Percentiles rank a stretch among this genome's conserved stretches.
Evolutionary conservation across 2,888 invertebrate genomes (phyloP).

Genomic region (Steromphala cineraria): DNA sequence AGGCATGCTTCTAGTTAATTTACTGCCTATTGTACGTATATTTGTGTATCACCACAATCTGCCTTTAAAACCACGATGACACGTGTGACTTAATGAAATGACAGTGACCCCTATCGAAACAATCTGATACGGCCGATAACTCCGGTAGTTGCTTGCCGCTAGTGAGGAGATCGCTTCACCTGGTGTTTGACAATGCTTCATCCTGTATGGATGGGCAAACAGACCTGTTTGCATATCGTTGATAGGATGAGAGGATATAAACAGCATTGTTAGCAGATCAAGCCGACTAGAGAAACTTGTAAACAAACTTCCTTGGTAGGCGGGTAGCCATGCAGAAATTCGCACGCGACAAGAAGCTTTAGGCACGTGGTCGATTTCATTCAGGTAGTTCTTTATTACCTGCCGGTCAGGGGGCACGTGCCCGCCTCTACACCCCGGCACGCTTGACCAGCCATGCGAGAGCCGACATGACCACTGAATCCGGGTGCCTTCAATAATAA

Average conservation of each 20-base stretch:
- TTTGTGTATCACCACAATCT: background rate
- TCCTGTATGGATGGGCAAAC: background rate
- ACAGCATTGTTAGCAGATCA: background rate
- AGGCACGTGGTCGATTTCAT: background rate
- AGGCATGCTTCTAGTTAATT: background rate
- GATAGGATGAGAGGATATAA: background rate
- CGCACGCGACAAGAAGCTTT: background rate
- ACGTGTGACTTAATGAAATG: conserved; percentile 6
- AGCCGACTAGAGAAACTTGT: background rate
- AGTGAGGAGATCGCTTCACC: background rate
- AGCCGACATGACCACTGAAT: conserved; percentile 10
- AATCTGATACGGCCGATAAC: background rate
- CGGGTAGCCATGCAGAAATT: conserved; percentile 4
- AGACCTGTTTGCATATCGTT: background rate
- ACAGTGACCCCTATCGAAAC: background rate
- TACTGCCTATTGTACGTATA: background rate
- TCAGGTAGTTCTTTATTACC: conserved; percentile 13
- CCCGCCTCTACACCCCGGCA: background rate
- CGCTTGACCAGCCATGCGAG: conserved; percentile 13
- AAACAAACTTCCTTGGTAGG: background rate
- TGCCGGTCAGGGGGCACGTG: conserved; percentile 14
- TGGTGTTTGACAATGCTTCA: background rate
- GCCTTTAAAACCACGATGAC: background rate
- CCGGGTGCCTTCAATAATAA: background rate
- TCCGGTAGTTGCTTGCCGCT: background rate